Base-by-base conservation (phyloP, 2,797 vertebrate species). In the Urophycis tenuis region DNA sequence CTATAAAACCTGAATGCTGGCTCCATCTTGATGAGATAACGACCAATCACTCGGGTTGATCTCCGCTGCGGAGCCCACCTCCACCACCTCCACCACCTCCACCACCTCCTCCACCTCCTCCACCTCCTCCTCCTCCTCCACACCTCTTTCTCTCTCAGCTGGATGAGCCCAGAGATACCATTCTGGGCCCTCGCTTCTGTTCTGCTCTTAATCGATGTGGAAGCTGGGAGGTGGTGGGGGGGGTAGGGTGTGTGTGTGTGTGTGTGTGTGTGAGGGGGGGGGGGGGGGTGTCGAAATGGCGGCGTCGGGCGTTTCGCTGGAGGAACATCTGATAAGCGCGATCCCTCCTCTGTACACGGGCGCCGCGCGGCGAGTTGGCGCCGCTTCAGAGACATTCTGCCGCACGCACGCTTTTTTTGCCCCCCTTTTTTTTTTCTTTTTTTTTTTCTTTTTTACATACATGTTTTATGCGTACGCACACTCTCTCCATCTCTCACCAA, bases 321-420 rank as follows among this genome's bases (percentile, higher is more conserved):
- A 64, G 85, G 88, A 87, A 81, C 76, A 92, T 90, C 91, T 88
- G 90, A 92, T 91, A 91, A 90, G 86, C 34, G 81, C 80, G 88
- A 87, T 89, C 80, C 64, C 82, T 87, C 83, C 79, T 82, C 80
- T 85, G 83, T 88, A 87, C 85, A 81, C 81, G 81, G 72, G 75
- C 30, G 74, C 72, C 19, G 36, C 79, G 34, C 77, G 45, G 81
- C 80, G 1, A 64, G 53, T 10, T 64, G 53, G 53, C 53, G 29
- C 22, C 1, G 53, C 53, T 64, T 64, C 53, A 29, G n/a, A 64
- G 53, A 64, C 45, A 53, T 22, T 5, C 45, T 22, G 45, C 45
- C 45, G 53, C 53, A 11, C 2, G 53, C 49, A 53, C 49, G 7
- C 45, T 19, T 53, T 9, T 39, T n/a, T n/a, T n/a, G n/a, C n/a